Conservation (phyloP, 2,797 vertebrate species). For the Eulemur mongoz region DNA sequence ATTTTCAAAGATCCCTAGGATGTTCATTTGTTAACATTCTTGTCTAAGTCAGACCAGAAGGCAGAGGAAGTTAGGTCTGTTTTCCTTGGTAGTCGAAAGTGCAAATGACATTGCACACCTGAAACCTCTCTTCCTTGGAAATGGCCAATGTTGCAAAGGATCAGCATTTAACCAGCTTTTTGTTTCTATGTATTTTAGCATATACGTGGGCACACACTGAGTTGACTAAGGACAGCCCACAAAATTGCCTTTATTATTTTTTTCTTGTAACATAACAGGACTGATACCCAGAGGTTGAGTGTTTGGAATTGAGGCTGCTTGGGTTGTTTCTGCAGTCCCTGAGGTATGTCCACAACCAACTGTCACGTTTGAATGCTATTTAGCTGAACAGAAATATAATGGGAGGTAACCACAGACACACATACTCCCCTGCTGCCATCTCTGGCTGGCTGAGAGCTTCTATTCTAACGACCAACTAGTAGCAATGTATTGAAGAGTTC, state of each 20-base stretch:
- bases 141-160: background rate
- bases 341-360: background rate
- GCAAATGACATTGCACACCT: background rate
- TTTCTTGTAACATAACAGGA: background rate
- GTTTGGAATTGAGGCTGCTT: background rate
- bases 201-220: background rate
- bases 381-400: constrained; percentile 26
- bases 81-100: background rate
- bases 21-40: background rate
- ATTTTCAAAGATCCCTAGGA: constrained; percentile 4
- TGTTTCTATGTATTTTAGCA: background rate
- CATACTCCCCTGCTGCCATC: background rate
- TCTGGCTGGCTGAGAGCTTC: background rate
- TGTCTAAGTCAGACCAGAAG: background rate
- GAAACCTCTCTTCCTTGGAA: background rate
- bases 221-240: background rate
- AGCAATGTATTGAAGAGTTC: background rate
- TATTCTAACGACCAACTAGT: background rate
- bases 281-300: background rate
- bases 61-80: background rate
- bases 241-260: background rate
- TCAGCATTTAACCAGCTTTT: background rate
- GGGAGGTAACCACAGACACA: background rate
- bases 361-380: constrained; percentile 39
- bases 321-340: background rate